Conservation (phyloP, 1,140 invertebrate species). For the Nasonia vitripennis region DNA sequence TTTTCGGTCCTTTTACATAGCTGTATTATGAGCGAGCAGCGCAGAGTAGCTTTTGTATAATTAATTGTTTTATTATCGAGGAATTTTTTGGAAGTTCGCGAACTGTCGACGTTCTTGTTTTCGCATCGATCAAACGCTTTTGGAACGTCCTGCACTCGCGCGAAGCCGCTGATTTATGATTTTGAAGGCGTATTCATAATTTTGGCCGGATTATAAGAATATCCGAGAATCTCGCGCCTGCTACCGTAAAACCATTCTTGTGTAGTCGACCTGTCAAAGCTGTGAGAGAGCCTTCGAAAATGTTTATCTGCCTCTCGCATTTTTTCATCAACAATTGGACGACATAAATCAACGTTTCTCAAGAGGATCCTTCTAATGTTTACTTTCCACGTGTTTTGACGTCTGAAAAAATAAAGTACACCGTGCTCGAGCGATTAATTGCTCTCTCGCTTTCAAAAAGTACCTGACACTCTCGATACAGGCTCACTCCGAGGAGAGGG, state of each 20-base stretch:
- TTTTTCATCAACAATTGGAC: too few species aligned
- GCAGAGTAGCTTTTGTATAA: slow-evolving; percentile 41
- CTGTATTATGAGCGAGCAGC: not conserved
- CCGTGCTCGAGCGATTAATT: not conserved
- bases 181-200: not conserved
- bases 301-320: too few species aligned
- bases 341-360: too few species aligned
- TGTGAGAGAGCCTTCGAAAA: too few species aligned
- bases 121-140: not conserved
- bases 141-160: not conserved
- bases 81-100: not conserved
- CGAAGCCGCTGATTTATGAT: not conserved
- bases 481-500: too few species aligned
- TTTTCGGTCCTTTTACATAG: not conserved
- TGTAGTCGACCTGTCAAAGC: too few species aligned
- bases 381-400: not conserved
- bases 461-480: not conserved
- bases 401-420: not conserved
- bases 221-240: too few species aligned
- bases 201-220: too few species aligned
- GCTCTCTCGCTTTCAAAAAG: not conserved
- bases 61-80: slow-evolving; percentile 43
- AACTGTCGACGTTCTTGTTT: slow-evolving; percentile 20
- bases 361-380: not conserved
- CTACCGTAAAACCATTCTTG: too few species aligned